Evolutionary conservation across 1,140 invertebrate species (phyloP).

Genomic region (Reticulitermes speratus): DNA sequence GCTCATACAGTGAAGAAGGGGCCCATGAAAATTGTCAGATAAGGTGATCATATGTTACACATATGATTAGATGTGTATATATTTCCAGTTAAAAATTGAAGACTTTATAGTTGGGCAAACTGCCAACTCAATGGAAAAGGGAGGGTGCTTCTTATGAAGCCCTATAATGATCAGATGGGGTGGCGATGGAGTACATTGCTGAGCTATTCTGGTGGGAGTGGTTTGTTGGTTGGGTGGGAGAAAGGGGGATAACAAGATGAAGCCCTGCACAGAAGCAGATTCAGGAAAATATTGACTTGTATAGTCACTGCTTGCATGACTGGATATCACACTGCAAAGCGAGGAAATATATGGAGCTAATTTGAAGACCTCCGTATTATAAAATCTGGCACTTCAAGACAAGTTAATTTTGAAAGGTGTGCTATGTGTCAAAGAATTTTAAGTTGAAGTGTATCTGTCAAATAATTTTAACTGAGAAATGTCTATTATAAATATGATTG

Average conservation of each 20-base stretch:
- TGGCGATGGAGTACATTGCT: background rate
- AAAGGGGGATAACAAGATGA: background rate
- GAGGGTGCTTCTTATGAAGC: background rate
- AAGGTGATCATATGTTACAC: no score
- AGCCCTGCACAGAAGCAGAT: background rate
- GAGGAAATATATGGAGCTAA: no score
- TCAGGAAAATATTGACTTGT: slow-evolving; percentile 12
- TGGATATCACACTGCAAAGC: background rate
- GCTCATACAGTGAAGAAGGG: no score
- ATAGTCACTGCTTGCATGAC: background rate
- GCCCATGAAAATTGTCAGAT: no score
- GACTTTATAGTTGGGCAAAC: background rate
- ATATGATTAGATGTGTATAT: no score
- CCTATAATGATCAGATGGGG: background rate
- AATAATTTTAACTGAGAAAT: no score
- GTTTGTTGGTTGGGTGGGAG: background rate
- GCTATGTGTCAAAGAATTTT: no score
- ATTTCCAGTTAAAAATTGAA: background rate
- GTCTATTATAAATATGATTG: no score
- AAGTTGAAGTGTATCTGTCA: no score
- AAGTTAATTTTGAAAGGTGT: no score
- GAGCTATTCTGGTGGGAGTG: background rate
- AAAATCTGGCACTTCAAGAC: no score
- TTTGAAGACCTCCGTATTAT: no score
- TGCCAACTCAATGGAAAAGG: background rate